These are phyloP conservation scores for Diadumene lineata DNA, from an alignment of 92 coral and sea anemone genomes.

Conservation along the genomic window DNA sequence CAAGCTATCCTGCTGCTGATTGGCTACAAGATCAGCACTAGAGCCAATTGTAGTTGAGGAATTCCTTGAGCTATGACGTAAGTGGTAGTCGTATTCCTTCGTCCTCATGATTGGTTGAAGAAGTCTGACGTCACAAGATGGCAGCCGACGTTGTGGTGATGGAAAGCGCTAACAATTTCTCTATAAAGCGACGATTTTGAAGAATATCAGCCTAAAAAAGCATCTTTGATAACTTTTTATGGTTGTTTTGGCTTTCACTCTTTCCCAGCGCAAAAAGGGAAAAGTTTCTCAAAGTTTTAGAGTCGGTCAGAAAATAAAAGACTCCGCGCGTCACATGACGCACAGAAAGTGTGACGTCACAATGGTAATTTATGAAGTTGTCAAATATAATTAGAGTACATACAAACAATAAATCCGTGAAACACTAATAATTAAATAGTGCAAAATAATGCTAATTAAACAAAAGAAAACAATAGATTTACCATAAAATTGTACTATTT, in stretches of 20 bases:
- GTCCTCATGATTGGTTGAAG: constrained; percentile 47
- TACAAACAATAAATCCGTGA: too few relatives aligned
- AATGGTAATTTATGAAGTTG: background rate
- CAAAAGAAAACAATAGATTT: too few relatives aligned
- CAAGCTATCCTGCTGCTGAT: constrained; percentile 25
- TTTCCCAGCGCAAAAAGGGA: background rate
- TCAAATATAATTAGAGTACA: background rate
- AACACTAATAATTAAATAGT: too few relatives aligned
- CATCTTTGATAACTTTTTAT: background rate
- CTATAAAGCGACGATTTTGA: background rate
- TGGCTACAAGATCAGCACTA: background rate
- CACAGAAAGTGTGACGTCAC: constrained; percentile 8
- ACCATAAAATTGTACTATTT: too few relatives aligned
- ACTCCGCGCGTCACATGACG: background rate
- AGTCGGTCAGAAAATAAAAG: background rate
- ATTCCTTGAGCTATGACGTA: constrained; percentile 31
- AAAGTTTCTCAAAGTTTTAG: too few relatives aligned
- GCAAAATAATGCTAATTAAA: too few relatives aligned
- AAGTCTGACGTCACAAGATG: constrained; percentile 30
- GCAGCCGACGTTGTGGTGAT: background rate
- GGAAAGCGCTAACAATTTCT: background rate
- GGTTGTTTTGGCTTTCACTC: background rate
- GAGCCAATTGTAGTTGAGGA: constrained; percentile 22
- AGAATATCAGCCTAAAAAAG: background rate
- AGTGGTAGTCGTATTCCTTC: constrained; percentile 26